phyloP scores from a whole-genome alignment of 2,797 vertebrate genomes.

The Oryzias sinensis region DNA sequence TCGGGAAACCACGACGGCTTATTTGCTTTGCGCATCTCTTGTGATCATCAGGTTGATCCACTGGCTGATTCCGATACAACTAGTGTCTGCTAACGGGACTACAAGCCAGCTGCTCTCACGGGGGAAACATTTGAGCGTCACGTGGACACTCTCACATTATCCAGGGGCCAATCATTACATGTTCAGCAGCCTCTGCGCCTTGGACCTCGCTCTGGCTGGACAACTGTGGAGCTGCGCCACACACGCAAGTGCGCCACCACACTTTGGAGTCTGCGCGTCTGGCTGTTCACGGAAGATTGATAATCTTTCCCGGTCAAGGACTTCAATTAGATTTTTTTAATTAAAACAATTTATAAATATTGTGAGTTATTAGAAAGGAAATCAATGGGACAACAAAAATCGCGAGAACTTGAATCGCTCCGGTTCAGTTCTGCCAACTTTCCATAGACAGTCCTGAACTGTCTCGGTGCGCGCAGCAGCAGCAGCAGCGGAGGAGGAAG shows the following conservation, averaged over 20 bases:
- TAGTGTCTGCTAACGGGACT: too few relatives aligned
- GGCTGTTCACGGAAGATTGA: constrained; percentile 5
- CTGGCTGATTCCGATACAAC: constrained; percentile 7
- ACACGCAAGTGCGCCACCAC: constrained; percentile 31
- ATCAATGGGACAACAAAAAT: constrained; percentile 50
- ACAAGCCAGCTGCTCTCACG: constrained; percentile 37
- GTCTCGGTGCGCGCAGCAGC: constrained; percentile 27
- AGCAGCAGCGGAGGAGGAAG: constrained; percentile 12
- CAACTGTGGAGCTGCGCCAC: constrained; percentile 57
- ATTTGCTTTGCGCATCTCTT: not conserved
- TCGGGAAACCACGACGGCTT: not conserved
- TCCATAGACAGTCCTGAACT: constrained; percentile 18
- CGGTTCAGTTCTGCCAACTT: constrained; percentile 64
- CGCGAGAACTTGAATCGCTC: constrained; percentile 51
- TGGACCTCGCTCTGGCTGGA: constrained; percentile 45
- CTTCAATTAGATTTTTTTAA: not conserved
- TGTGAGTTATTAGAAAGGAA: not conserved
- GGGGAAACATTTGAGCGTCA: constrained; percentile 26
- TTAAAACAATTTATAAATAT: not conserved
- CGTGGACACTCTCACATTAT: constrained; percentile 5
- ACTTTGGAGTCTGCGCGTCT: constrained; percentile 11
- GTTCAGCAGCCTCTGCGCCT: constrained; percentile 40
- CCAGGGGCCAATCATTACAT: constrained; percentile 58
- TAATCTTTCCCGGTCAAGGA: not conserved
- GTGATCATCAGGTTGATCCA: constrained; percentile 24